These are phyloP conservation scores for Propsilocerus akamusi DNA, from an alignment of 1,140 invertebrate genomes.

Conservation along the genomic window DNA sequence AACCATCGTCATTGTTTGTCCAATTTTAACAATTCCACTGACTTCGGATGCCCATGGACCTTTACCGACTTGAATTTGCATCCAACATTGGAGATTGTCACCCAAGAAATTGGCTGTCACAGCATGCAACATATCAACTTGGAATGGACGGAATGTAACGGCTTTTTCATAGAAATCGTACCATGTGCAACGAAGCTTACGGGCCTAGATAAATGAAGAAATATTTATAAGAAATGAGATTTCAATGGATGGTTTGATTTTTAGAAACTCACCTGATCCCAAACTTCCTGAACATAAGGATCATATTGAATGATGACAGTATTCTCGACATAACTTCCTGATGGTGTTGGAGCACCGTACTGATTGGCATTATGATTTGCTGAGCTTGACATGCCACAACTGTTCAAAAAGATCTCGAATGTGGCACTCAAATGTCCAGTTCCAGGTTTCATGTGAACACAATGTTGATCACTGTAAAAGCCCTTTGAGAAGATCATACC, in stretches of 20 bases:
- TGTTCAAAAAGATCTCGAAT: constrained; percentile 81
- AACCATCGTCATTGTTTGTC: constrained; percentile 93
- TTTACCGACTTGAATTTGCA: constrained; percentile 89
- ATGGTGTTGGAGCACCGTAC: constrained; percentile 65
- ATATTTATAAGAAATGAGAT: constrained; percentile 17
- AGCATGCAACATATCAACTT: constrained; percentile 85
- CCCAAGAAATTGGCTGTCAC: constrained; percentile 88
- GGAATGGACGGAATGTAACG: constrained; percentile 82
- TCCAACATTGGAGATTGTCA: constrained; percentile 89
- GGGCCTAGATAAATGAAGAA: constrained; percentile 26
- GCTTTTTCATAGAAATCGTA: constrained; percentile 91
- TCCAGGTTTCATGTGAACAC: constrained; percentile 76
- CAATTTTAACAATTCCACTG: constrained; percentile 85
- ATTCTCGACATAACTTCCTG: constrained; percentile 84
- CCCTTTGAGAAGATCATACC: constrained; percentile 92
- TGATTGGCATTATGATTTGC: constrained; percentile 64
- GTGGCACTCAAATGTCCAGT: constrained; percentile 76
- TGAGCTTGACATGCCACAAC: constrained; percentile 77
- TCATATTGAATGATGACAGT: constrained; percentile 92
- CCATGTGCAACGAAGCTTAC: constrained; percentile 81
- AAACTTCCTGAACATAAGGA: constrained; percentile 83
- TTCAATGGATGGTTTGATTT: too few relatives aligned
- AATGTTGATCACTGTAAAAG: constrained; percentile 77
- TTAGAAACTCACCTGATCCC: constrained; percentile 39
- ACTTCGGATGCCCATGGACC: constrained; percentile 90